Conservation (phyloP, 2,888 invertebrate genomes). For the Dolomedes plantarius region DNA sequence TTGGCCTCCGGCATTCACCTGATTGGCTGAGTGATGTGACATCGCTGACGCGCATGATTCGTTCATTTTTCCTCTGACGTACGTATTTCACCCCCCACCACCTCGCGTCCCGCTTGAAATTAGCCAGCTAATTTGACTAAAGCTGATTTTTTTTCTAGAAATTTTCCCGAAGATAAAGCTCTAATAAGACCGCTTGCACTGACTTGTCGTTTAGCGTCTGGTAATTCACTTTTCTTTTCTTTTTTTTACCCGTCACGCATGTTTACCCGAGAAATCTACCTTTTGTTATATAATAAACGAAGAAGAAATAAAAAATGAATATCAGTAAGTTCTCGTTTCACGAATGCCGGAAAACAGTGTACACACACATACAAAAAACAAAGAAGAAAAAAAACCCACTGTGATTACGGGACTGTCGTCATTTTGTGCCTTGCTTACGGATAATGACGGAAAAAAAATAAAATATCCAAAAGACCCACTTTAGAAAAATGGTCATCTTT, state of each 20-base stretch:
- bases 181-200: neutral
- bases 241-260: constrained; percentile 67
- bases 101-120: no score
- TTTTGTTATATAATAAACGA: constrained; percentile 63
- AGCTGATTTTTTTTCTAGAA: no score
- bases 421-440: no score
- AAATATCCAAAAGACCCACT: no score
- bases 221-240: no score
- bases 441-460: no score
- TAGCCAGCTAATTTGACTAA: no score
- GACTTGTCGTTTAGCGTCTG: neutral
- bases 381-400: no score
- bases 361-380: no score
- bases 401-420: no score
- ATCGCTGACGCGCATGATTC: neutral
- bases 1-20: neutral
- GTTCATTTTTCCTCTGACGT: neutral
- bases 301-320: neutral
- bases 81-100: neutral
- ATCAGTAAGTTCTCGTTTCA: constrained; percentile 39
- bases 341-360: constrained; percentile 58
- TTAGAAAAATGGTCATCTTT: no score
- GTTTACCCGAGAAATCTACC: constrained; percentile 58
- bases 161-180: no score
- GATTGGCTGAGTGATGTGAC: neutral